These are phyloP conservation scores for Momotus momota DNA, from an alignment of 2,797 vertebrate genomes.

Conservation along the genomic window DNA sequence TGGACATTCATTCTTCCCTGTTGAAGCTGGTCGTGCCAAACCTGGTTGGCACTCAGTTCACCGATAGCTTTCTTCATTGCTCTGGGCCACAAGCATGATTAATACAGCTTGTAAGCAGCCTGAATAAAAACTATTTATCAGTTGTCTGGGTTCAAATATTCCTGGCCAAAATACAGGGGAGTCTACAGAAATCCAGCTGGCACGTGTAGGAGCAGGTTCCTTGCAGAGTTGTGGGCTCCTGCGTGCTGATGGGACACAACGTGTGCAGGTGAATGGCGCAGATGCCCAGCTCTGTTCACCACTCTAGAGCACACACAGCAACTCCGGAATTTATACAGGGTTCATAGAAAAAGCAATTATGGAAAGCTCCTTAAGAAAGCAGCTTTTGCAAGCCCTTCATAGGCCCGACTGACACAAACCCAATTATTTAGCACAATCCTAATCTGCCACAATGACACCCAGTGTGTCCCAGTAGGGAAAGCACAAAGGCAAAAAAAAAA, in stretches of 20 bases:
- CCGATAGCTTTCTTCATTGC: neutral
- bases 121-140: neutral
- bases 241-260: rapidly evolving
- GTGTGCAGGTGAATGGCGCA: neutral
- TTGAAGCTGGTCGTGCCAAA: neutral
- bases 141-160: neutral
- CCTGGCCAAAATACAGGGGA: neutral
- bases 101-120: neutral
- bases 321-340: neutral
- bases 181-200: neutral
- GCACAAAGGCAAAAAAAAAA: neutral
- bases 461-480: neutral
- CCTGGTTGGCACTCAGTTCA: neutral
- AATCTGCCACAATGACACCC: neutral
- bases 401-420: neutral
- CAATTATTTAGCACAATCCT: neutral
- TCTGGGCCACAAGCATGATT: neutral
- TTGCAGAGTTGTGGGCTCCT: neutral
- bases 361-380: neutral
- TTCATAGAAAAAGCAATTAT: neutral
- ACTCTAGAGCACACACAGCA: neutral
- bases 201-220: neutral
- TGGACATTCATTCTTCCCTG: neutral
- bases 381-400: neutral
- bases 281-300: neutral